phyloP scores from a whole-genome alignment of 2,797 vertebrate species.

The Erithacus rubecula region DNA sequence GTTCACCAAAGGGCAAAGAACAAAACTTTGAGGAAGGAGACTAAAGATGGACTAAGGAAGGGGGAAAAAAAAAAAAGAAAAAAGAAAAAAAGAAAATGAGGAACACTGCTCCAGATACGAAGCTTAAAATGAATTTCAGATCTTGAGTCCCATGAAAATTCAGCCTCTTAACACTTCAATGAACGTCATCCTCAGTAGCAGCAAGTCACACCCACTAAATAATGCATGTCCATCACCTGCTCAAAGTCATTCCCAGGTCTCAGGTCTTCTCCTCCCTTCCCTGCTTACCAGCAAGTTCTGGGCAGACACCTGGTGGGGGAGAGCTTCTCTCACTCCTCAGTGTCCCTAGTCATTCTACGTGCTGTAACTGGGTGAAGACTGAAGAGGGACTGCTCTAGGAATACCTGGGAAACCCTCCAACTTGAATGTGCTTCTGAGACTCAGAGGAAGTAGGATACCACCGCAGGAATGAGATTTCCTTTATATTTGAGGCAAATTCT shows the following conservation, averaged over 20 bases:
- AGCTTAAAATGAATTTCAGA: background rate
- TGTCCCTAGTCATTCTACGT: background rate
- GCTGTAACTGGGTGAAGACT: background rate
- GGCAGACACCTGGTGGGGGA: background rate
- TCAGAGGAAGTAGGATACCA: background rate
- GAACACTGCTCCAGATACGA: background rate
- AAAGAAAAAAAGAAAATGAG: background rate
- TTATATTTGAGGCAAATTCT: background rate
- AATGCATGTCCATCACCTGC: background rate
- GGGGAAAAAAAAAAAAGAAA: too few species aligned
- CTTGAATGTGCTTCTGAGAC: background rate
- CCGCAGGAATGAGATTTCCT: background rate
- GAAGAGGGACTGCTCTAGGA: background rate
- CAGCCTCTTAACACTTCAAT: background rate
- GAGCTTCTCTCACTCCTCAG: background rate
- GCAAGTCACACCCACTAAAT: background rate
- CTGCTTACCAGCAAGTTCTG: background rate
- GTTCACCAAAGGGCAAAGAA: background rate
- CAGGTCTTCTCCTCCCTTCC: background rate
- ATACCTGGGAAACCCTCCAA: background rate
- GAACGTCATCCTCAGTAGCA: background rate
- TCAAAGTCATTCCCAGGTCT: background rate
- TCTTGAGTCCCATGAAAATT: background rate
- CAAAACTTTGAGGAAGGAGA: constrained; percentile 20
- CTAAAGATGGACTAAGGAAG: constrained; percentile 17